A percentile compares a stretch with the other conserved stretches of the same genome.
Evolutionary conservation across 2,797 vertebrate species (phyloP).

Genomic region (Iguana delicatissima): DNA sequence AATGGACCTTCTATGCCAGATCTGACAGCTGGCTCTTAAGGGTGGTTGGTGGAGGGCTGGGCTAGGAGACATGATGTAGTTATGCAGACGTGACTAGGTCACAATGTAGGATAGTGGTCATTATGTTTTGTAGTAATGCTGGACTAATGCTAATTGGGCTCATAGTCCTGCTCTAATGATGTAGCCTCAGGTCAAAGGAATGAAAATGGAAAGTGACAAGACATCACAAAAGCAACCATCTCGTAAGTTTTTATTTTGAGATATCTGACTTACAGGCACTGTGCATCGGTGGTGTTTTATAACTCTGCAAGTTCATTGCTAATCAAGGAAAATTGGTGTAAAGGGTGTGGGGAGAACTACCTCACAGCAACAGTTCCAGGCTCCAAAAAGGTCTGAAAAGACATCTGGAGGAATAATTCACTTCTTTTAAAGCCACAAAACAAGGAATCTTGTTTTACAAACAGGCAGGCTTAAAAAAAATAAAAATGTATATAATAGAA

Average conservation of each 20-base stretch:
- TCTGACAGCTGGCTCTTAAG: too few species aligned
- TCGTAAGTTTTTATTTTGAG: slow-evolving; percentile 80
- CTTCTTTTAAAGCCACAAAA: slow-evolving; percentile 62
- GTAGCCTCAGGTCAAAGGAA: neutral
- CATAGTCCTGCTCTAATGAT: neutral
- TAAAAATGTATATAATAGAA: slow-evolving; percentile 57
- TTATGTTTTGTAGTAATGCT: neutral
- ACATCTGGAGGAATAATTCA: slow-evolving; percentile 51
- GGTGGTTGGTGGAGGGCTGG: too few species aligned
- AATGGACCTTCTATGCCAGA: too few species aligned
- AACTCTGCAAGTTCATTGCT: slow-evolving; percentile 39
- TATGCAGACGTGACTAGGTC: too few species aligned
- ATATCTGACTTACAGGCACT: slow-evolving; percentile 71
- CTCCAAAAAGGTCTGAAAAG: slow-evolving; percentile 68
- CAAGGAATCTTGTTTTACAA: slow-evolving; percentile 56
- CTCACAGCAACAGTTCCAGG: slow-evolving; percentile 57
- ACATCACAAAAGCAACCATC: slow-evolving; percentile 41
- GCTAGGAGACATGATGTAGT: too few species aligned
- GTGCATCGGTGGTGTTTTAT: slow-evolving; percentile 57
- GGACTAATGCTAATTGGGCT: neutral
- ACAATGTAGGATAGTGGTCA: too few species aligned
- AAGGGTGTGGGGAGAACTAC: slow-evolving; percentile 33
- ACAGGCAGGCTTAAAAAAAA: slow-evolving; percentile 69
- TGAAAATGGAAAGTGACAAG: neutral
- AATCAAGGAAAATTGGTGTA: slow-evolving; percentile 13